A percentile compares a stretch with the other conserved stretches of the same genome.
These are phyloP conservation scores for Drosophila multiciliata DNA, from an alignment of 2,888 invertebrate genomes.

Conservation along the genomic window DNA sequence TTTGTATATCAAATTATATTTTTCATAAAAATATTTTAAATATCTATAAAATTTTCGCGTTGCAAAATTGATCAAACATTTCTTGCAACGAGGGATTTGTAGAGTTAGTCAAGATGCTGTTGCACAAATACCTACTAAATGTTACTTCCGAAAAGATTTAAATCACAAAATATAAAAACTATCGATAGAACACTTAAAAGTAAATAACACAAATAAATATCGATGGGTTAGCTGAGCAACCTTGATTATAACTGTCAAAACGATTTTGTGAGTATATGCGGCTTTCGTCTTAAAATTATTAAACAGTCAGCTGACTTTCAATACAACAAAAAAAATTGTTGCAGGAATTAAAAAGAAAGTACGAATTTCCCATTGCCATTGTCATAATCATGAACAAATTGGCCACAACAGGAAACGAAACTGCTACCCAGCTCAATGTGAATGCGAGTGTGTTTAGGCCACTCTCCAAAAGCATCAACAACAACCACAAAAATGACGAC, in stretches of 20 bases:
- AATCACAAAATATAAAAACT: background rate
- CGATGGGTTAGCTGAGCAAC: conserved; percentile 17
- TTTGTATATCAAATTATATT: too few relatives aligned
- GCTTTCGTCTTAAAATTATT: conserved; percentile 13
- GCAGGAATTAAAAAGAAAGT: conserved; percentile 11
- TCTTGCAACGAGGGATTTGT: background rate
- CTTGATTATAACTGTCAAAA: conserved; percentile 14
- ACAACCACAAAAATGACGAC: background rate
- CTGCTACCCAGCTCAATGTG: conserved; percentile 46
- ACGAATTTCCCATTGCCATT: background rate
- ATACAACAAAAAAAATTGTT: conserved; percentile 30
- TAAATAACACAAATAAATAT: background rate
- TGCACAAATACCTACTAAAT: background rate
- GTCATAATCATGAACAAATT: background rate
- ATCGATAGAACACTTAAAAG: background rate
- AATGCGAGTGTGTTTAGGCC: conserved; percentile 67
- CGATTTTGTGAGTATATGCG: background rate
- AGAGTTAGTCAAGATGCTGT: background rate
- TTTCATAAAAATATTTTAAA: too few relatives aligned
- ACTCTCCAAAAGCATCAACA: conserved; percentile 3
- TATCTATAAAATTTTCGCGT: too few relatives aligned
- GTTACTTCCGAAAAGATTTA: background rate
- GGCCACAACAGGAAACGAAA: background rate
- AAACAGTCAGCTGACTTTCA: conserved; percentile 33
- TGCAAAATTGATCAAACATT: too few relatives aligned